Conservation (phyloP, 2,797 vertebrate species). For the Peromyscus melanophrys region DNA sequence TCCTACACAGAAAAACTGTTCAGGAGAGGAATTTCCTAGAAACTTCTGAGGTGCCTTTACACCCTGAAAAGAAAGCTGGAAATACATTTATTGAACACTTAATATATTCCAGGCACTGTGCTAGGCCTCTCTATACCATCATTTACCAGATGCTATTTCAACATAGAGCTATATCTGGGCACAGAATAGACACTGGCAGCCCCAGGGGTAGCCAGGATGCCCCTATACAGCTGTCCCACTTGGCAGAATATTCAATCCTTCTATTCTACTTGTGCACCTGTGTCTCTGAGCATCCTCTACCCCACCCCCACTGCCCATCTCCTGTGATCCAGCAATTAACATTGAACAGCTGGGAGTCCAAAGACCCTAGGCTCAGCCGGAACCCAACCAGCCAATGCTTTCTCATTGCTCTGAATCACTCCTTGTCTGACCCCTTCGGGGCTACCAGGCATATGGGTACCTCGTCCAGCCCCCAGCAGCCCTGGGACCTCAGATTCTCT, state of each 20-base stretch:
- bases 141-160: background rate
- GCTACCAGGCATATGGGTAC: background rate
- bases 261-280: background rate
- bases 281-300: background rate
- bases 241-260: background rate
- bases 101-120: background rate
- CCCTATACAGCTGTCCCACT: background rate
- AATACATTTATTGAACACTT: background rate
- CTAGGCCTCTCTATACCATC: background rate
- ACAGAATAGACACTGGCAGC: background rate
- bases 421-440: background rate
- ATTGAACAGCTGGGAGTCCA: background rate
- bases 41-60: background rate
- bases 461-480: background rate
- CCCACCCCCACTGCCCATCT: background rate
- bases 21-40: constrained; percentile 18
- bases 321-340: background rate
- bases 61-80: constrained; percentile 14
- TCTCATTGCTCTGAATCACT: background rate
- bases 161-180: background rate
- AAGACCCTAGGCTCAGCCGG: background rate
- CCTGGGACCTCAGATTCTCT: background rate
- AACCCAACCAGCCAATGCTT: background rate
- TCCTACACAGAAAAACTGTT: constrained; percentile 16
- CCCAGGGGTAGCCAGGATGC: background rate